Evolutionary conservation across 1,140 invertebrate species (phyloP).

Genomic region (Drosophila sp.): DNA sequence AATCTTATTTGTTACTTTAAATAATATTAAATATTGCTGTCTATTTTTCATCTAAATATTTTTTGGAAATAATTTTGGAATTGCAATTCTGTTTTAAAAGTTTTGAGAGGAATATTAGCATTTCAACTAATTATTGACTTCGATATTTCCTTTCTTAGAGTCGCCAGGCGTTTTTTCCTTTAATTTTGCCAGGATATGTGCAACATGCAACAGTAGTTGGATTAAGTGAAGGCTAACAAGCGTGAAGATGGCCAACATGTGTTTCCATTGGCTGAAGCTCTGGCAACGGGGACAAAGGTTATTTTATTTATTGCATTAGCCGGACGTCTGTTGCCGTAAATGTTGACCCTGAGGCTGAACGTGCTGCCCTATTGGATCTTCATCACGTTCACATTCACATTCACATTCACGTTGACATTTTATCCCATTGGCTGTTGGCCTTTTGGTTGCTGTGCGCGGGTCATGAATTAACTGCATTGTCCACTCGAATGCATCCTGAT

Average conservation of each 20-base stretch:
- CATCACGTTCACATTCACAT: slow-evolving; percentile 67
- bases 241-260: slow-evolving; percentile 61
- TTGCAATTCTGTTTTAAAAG: no score
- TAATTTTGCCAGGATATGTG: slow-evolving; percentile 18
- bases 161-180: slow-evolving; percentile 21
- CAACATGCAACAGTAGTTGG: slow-evolving; percentile 37
- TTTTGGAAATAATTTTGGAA: no score
- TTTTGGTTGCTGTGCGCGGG: slow-evolving; percentile 26
- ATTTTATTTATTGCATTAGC: slow-evolving; percentile 66
- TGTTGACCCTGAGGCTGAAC: slow-evolving; percentile 10
- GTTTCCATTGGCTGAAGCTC: slow-evolving; percentile 45
- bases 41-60: no score
- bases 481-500: slow-evolving; percentile 45
- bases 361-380: slow-evolving; percentile 51
- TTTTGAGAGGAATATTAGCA: no score
- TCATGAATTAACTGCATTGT: slow-evolving; percentile 56
- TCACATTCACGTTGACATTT: slow-evolving; percentile 64
- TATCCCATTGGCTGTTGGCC: slow-evolving; percentile 33
- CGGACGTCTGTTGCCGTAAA: slow-evolving; percentile 24
- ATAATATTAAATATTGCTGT: no score
- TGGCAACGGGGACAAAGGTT: slow-evolving; percentile 44
- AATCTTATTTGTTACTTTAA: no score
- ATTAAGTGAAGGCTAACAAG: slow-evolving; percentile 66
- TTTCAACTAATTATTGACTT: not conserved
- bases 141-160: not conserved